Conservation (phyloP, 1,140 invertebrate species). For the Eumaeus atala region DNA sequence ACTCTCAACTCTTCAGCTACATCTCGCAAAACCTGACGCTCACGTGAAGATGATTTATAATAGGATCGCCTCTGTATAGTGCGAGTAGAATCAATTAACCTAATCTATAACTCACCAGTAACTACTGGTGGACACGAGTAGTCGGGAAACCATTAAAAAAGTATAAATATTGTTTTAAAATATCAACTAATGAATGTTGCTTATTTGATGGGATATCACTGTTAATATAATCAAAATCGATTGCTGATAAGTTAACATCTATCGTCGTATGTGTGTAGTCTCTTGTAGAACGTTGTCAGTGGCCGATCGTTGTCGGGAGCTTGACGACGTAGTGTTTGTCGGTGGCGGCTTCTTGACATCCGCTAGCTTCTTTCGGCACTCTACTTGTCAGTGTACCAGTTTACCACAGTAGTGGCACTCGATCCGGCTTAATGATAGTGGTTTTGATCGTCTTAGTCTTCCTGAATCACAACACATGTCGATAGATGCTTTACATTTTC, state of each 20-base stretch:
- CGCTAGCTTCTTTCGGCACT: not conserved
- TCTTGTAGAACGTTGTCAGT: not conserved
- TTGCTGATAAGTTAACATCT: not conserved
- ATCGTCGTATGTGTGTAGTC: not conserved
- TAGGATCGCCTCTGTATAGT: too few species aligned
- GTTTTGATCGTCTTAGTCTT: too few species aligned
- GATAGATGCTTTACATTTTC: too few species aligned
- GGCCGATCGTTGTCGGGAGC: not conserved
- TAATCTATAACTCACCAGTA: conserved; percentile 20
- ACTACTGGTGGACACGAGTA: too few species aligned
- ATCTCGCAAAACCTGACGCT: too few species aligned
- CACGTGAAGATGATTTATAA: too few species aligned
- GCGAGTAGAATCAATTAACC: conserved; percentile 30
- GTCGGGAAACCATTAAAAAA: too few species aligned
- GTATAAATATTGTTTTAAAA: not conserved
- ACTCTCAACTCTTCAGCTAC: too few species aligned
- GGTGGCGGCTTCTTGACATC: not conserved
- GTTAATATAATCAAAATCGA: too few species aligned
- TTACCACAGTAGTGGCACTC: not conserved
- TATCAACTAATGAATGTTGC: too few species aligned
- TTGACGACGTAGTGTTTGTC: not conserved
- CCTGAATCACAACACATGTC: conserved; percentile 4
- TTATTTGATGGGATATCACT: too few species aligned
- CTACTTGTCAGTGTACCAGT: not conserved
- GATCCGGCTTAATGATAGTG: not conserved